Conservation (phyloP, 2,888 invertebrate species). For the Lottia scabra region DNA sequence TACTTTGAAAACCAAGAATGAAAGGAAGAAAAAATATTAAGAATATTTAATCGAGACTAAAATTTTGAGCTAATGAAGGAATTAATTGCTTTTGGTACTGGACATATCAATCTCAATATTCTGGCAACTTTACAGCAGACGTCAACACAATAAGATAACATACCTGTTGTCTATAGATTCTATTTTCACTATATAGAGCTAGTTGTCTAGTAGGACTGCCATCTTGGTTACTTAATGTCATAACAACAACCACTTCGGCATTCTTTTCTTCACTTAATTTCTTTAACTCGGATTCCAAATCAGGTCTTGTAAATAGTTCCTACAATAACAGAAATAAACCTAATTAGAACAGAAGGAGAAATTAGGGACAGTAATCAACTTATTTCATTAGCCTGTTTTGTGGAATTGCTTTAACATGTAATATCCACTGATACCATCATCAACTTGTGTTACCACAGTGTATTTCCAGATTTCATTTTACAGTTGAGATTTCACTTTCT, state of each 20-base stretch:
- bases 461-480: too few relatives aligned
- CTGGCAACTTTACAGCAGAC: too few relatives aligned
- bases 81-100: not conserved
- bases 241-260: slow-evolving; percentile 48
- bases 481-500: too few relatives aligned
- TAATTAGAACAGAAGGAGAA: not conserved
- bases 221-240: slow-evolving; percentile 33
- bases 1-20: too few relatives aligned
- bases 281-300: slow-evolving; percentile 37
- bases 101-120: not conserved
- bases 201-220: slow-evolving; percentile 40
- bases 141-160: not conserved
- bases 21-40: too few relatives aligned
- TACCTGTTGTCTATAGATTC: slow-evolving; percentile 47
- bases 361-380: not conserved
- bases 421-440: too few relatives aligned
- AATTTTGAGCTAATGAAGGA: too few relatives aligned
- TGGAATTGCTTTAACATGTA: not conserved
- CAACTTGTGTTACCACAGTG: too few relatives aligned
- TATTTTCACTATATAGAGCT: slow-evolving; percentile 51
- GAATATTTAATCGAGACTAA: too few relatives aligned
- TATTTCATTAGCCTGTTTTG: not conserved
- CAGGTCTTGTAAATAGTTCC: slow-evolving; percentile 40
- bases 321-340: slow-evolving; percentile 24
- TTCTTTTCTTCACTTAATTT: slow-evolving; percentile 33